Evolutionary conservation across 30 jellyfish, hydroid and myxozoan genomes (phyloP), one percentile per base, ranked within the genome.

Genomic region (Euphysa ruthae): DNA sequence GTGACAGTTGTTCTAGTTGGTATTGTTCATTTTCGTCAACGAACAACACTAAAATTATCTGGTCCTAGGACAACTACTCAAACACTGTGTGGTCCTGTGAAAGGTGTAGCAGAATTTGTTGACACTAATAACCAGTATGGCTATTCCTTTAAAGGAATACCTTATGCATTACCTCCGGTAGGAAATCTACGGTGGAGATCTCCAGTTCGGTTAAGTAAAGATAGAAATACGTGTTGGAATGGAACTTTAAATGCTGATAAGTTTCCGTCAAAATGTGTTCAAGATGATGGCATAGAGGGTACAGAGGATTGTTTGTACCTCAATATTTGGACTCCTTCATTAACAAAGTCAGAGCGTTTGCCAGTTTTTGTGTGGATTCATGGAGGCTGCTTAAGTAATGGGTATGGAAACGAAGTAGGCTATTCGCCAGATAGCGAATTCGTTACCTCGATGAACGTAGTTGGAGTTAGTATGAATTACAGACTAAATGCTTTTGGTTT

Each of bases 401-500:
- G 94, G 10, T 15, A 56, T 3, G 78, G 78, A 15, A 23, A 35
- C 34, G 60, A 70, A 29, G 82, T 61, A 5, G 81, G 70, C 8
- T 65, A 65, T 46, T 35, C 74, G 8, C 78, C 78, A 14, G 49
- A 69, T 31, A 27, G 29, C 14, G 38, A 49, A 49, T 61, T 82
- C 6, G 71, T 75, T n/a, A 75, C 81, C 5, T 33, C 66, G 22
- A 38, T 35, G 33, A 68, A 82, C 27, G 94, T 82, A 24, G 61
- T 82, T 69, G 63, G 63, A 3, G 91, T 82, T 24, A 82, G 83
- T 16, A 32, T 73, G 24, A 82, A 82, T 38, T 82, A 72, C 55
- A 76, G 94, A 4, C 66, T 82, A 28, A 82, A 82, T 20, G 62
- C 69, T 60, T 71, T 82, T 52, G 94, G 94, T 4, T 82, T 82